Evolutionary conservation across 2,888 invertebrate species (phyloP).

Genomic region (Phania funesta): DNA sequence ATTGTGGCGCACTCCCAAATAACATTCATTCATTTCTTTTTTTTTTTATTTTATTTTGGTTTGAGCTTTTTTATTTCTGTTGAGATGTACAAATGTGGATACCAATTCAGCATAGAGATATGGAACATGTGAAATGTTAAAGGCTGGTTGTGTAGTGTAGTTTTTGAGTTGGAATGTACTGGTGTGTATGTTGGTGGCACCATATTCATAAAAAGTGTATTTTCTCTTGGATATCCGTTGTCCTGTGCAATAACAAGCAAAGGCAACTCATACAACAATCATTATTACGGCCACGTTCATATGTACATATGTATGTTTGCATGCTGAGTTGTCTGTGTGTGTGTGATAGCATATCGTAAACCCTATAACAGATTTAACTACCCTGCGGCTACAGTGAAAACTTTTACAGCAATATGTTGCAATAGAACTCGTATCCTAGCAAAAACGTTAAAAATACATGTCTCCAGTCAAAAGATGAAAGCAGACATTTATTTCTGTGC

Average conservation of each 20-base stretch:
- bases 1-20: conserved; percentile 65
- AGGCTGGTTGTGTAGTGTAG: conserved; percentile 37
- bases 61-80: conserved; percentile 8
- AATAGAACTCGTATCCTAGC: conserved; percentile 59
- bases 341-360: conserved; percentile 55
- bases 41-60: conserved; percentile 29
- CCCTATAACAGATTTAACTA: conserved; percentile 66
- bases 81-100: conserved; percentile 63
- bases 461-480: conserved; percentile 62
- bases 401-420: conserved; percentile 68
- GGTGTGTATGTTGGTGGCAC: conserved; percentile 7
- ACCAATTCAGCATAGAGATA: conserved; percentile 63
- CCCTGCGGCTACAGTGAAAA: conserved; percentile 68
- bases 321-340: background rate
- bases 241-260: conserved; percentile 64
- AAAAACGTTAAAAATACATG: conserved; percentile 62
- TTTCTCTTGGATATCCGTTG: conserved; percentile 65
- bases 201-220: conserved; percentile 41
- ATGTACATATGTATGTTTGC: background rate
- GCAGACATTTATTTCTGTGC: conserved; percentile 61
- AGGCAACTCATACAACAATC: conserved; percentile 53
- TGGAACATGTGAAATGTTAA: conserved; percentile 64
- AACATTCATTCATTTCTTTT: conserved; percentile 51
- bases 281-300: conserved; percentile 34
- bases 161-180: conserved; percentile 41